Conservation (phyloP, 2,113 vertebrate genomes). For the Colistium nudipinnis region DNA sequence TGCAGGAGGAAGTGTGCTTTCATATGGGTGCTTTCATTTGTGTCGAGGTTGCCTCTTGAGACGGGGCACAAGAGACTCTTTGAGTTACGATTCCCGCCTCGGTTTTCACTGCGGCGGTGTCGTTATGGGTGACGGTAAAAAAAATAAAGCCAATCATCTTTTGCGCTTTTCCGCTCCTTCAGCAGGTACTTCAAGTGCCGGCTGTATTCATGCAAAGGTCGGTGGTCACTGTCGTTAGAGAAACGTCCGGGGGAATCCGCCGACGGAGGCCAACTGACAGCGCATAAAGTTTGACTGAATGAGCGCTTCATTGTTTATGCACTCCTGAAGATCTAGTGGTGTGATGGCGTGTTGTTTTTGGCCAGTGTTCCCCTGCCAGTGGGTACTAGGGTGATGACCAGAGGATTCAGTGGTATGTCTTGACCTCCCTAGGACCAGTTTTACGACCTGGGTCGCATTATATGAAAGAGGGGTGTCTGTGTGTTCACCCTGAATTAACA, state of each 20-base stretch:
- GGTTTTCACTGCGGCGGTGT: constrained; percentile 25
- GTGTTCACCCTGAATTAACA: constrained; percentile 67
- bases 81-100: constrained; percentile 3
- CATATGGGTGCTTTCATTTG: constrained; percentile 16
- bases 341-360: constrained; percentile 57
- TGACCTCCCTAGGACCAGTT: constrained; percentile 71
- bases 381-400: constrained; percentile 74
- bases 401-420: constrained; percentile 72
- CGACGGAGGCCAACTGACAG: constrained; percentile 36
- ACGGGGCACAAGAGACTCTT: background rate
- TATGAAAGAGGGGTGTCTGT: constrained; percentile 57
- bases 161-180: constrained; percentile 9
- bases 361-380: constrained; percentile 40
- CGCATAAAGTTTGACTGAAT: constrained; percentile 53
- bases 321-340: constrained; percentile 57
- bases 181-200: constrained; percentile 9
- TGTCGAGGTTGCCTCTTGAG: constrained; percentile 7
- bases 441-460: constrained; percentile 66
- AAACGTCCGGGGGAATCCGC: constrained; percentile 42
- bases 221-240: constrained; percentile 48
- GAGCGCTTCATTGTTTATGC: constrained; percentile 58
- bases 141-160: background rate
- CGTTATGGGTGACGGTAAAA: constrained; percentile 20
- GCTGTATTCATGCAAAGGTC: constrained; percentile 34
- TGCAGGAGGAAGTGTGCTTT: constrained; percentile 63